phyloP scores from a whole-genome alignment of 2,888 invertebrate genomes.

The Patella caerulea region DNA sequence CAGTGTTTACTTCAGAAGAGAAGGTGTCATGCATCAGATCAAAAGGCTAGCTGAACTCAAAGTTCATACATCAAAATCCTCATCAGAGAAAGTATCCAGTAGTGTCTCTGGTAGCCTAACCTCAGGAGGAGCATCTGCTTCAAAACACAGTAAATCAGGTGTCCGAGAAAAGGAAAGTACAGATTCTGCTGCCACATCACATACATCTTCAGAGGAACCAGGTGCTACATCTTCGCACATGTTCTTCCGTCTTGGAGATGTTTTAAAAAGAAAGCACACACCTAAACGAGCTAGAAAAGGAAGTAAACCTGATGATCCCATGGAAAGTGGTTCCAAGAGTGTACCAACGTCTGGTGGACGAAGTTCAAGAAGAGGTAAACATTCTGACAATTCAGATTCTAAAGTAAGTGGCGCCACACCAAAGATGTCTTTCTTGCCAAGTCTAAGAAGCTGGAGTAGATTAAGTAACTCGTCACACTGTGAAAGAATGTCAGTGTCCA shows the following conservation, averaged over 20 bases:
- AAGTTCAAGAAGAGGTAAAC: slow-evolving; percentile 47
- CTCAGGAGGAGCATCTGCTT: slow-evolving; percentile 46
- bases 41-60: slow-evolving; percentile 80
- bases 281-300: slow-evolving; percentile 72
- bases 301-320: slow-evolving; percentile 60
- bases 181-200: slow-evolving; percentile 22
- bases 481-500: slow-evolving; percentile 11
- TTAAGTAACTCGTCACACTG: slow-evolving; percentile 46
- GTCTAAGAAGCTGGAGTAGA: slow-evolving; percentile 93
- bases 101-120: slow-evolving; percentile 24
- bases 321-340: slow-evolving; percentile 40
- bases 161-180: slow-evolving; percentile 17
- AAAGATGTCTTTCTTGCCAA: slow-evolving; percentile 83
- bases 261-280: slow-evolving; percentile 89
- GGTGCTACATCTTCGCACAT: slow-evolving; percentile 40
- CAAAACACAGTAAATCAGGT: slow-evolving; percentile 39
- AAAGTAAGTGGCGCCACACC: slow-evolving; percentile 63
- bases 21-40: slow-evolving; percentile 95
- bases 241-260: slow-evolving; percentile 82
- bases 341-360: slow-evolving; percentile 36
- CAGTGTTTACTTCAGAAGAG: slow-evolving; percentile 93
- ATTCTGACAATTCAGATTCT: slow-evolving; percentile 42
- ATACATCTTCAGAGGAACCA: slow-evolving; percentile 40
- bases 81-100: slow-evolving; percentile 32
- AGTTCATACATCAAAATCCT: slow-evolving; percentile 65